Base-by-base conservation (phyloP, 1,140 invertebrate genomes). In the Homalodisca vitripennis region DNA sequence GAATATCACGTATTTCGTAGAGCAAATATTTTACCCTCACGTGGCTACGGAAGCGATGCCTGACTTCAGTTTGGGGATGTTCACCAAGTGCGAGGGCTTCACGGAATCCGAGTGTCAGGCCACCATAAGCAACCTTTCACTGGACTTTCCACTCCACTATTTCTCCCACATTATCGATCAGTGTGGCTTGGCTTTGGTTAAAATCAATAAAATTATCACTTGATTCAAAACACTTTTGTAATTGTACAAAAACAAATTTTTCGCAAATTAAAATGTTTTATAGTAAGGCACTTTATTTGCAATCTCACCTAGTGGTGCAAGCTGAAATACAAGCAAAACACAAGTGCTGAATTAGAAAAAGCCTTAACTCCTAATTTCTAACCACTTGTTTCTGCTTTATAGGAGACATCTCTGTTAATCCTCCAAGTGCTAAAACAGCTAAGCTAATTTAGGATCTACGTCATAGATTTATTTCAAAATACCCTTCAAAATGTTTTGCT, bases 1-100 rank as follows among this genome's bases (percentile, higher is more conserved):
- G 75, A 80, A 65, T 77, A 79, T 34, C 75, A 80, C 57, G 72
- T 76, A 66, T 76, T 85, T 24, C 75, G 78, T 68, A 79, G 78
- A 81, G 20, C 72, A 81, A 46, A 66, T 84, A 3, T 89, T 90
- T 78, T 91, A 89, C 82, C 91, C 91, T 1, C 91, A 93, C 79
- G 78, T 92, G 51, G 87, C 88, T 31, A 84, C 83, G 0, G 92
- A 93, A 81, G 90, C 87, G 17, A 82, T 91, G 62, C 88, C 88
- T 0, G 77, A 73, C 14, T 80, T 82, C 65, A 80, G 80, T n/a
- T 67, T 72, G 3, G 79, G 81, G 73, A 73, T 76, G 12, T 76
- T 66, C 31, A 55, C 70, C 30, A 64, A 77, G 71, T 76, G 79
- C 67, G 70, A 80, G 0, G 78, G 75, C 41, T 74, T 78, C 30